Percentiles rank a stretch among this genome's conserved stretches.
These are phyloP conservation scores for Malacoraja senta DNA, from an alignment of 2,797 vertebrate genomes.

Conservation along the genomic window DNA sequence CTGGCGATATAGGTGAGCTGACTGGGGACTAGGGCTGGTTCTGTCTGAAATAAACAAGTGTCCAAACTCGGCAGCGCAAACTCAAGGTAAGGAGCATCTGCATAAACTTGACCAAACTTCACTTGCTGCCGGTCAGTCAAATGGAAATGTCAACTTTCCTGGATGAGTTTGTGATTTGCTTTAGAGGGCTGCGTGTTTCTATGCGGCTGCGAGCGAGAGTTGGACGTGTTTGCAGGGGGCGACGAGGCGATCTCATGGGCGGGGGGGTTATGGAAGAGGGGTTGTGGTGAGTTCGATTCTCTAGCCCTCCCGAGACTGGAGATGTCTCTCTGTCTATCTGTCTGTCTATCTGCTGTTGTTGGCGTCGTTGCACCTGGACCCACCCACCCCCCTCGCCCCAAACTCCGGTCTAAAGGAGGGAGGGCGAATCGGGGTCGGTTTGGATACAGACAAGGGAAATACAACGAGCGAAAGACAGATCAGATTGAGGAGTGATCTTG, in stretches of 20 bases:
- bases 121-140: background rate
- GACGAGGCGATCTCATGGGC: background rate
- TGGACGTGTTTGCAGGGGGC: background rate
- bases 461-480: background rate
- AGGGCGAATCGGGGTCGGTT: no score
- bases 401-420: no score
- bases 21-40: background rate
- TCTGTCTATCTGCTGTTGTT: no score
- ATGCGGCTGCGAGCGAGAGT: background rate
- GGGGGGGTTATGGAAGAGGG: background rate
- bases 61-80: background rate
- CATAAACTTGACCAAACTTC: background rate
- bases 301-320: no score
- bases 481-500: background rate
- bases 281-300: background rate
- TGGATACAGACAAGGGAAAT: background rate
- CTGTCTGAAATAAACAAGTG: background rate
- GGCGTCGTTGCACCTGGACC: no score
- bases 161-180: background rate
- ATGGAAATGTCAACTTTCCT: background rate
- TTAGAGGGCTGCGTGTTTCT: background rate
- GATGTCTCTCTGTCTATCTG: no score
- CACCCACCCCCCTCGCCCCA: no score
- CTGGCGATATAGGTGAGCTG: constrained; percentile 13
- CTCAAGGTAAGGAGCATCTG: background rate